Base-by-base conservation (phyloP, 1,140 invertebrate genomes). In the Ericerus pela region DNA sequence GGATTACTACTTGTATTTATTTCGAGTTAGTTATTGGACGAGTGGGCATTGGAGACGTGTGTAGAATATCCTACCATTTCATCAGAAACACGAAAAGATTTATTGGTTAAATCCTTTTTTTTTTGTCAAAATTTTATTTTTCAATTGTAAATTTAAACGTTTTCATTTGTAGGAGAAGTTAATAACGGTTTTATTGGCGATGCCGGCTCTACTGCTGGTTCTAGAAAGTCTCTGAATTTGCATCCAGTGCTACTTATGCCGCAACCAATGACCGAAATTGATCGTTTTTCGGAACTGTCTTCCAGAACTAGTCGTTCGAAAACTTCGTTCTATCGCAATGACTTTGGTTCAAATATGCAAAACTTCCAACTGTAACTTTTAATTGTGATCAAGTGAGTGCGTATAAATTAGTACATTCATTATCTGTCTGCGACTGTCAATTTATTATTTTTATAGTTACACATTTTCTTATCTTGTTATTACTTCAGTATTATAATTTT, bases 211-310 rank as follows among this genome's bases (percentile, higher is more conserved):
- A 75, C 88, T 18, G 79, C 82, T 5, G 85, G 85, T 0, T 89
- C 86, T 1, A 70, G 87, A 53, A 90, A 90, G 67, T 89, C 87
- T 0, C 70, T 89, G 12, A 87, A 86, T 56, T 71, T 92, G 16
- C 86, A 90, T 70, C 88, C 88, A 4, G 87, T 92, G 0, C 70
- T 90, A 43, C 66, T 86, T 60, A 84, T 88, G 69, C 83, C 81
- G 28, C 82, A 81, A 20, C 72, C 71, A 6, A 65, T 62, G 26
- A 76, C 78, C 59, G 82, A 84, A 61, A 75, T 74, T 33, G 73
- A 74, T 59, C 63, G 69, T 1, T 84, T 82, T 67, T 85, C 82
- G 0, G 82, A 86, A 63, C 85, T 84, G 67, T 84, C 81, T 1
- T 79, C 80, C 54, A 68, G 79, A 47, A 82, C 80, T 0, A 74